Evolutionary conservation across 2,113 vertebrate species (phyloP).

Genomic region (Sceloporus tristichus): DNA sequence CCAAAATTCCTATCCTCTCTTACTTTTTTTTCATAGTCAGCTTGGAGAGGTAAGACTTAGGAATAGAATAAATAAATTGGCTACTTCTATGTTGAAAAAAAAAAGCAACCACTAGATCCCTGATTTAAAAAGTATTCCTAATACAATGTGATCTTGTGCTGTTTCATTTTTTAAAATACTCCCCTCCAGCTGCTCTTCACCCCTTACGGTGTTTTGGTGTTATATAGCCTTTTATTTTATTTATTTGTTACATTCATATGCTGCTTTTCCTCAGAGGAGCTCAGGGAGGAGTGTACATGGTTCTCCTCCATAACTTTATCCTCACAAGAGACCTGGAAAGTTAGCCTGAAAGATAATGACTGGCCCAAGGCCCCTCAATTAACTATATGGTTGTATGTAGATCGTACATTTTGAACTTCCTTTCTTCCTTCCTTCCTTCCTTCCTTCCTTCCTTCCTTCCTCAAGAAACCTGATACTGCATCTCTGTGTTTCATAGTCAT

Average conservation of each 20-base stretch:
- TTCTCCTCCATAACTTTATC: background rate
- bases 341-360: background rate
- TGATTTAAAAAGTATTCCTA: background rate
- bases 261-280: background rate
- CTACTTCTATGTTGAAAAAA: background rate
- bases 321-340: background rate
- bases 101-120: background rate
- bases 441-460: background rate
- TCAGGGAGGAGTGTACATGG: background rate
- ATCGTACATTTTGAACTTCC: background rate
- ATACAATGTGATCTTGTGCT: background rate
- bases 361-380: background rate
- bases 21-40: background rate
- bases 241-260: background rate
- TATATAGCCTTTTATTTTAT: background rate
- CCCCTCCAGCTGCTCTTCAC: background rate
- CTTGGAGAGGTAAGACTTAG: background rate
- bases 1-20: background rate
- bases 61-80: background rate
- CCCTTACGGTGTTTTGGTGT: too few relatives aligned
- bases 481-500: constrained; percentile 41
- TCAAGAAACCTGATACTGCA: constrained; percentile 28
- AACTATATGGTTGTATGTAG: background rate
- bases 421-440: background rate
- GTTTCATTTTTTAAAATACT: background rate